A percentile compares a stretch with the other conserved stretches of the same genome.
Conservation (phyloP, 2,113 vertebrate genomes). For the Vulpes vulpes region DNA sequence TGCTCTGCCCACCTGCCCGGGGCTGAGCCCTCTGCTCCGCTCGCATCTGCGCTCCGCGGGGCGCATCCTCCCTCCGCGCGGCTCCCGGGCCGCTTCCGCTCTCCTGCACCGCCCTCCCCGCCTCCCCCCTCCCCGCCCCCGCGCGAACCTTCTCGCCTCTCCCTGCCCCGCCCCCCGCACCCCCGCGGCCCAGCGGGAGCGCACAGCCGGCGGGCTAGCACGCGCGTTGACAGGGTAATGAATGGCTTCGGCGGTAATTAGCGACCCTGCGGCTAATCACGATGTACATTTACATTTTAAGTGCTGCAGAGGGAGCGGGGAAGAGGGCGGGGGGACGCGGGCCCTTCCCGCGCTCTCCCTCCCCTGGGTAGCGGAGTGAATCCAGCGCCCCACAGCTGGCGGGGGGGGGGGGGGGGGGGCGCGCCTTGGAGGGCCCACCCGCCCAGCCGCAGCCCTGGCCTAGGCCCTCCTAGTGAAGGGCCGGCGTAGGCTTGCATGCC, state of each 20-base stretch:
- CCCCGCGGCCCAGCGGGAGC: conserved; percentile 65
- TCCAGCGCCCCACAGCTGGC: neutral
- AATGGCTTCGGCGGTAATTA: conserved; percentile 89
- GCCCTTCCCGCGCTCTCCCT: conserved; percentile 13
- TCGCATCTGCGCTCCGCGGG: neutral
- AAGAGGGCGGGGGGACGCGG: conserved; percentile 1
- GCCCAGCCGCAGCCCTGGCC: no score
- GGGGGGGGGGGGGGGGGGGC: neutral
- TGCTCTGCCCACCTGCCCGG: neutral
- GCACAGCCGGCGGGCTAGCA: conserved; percentile 81
- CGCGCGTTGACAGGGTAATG: conserved; percentile 88
- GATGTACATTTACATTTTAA: conserved; percentile 89
- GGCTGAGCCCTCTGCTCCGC: neutral
- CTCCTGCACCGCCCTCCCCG: neutral
- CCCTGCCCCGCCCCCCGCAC: neutral
- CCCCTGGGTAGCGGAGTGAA: neutral
- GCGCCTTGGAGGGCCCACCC: neutral
- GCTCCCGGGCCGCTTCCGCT: rapidly evolving
- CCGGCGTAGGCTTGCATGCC: neutral
- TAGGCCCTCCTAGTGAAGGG: neutral
- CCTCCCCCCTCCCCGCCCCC: neutral
- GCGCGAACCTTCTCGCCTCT: neutral
- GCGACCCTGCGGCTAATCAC: conserved; percentile 87
- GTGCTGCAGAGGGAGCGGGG: conserved; percentile 78
- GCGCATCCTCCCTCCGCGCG: neutral